Evolutionary conservation across 23 tunicate species (phyloP).

Genomic region (Ciona savignyi): DNA sequence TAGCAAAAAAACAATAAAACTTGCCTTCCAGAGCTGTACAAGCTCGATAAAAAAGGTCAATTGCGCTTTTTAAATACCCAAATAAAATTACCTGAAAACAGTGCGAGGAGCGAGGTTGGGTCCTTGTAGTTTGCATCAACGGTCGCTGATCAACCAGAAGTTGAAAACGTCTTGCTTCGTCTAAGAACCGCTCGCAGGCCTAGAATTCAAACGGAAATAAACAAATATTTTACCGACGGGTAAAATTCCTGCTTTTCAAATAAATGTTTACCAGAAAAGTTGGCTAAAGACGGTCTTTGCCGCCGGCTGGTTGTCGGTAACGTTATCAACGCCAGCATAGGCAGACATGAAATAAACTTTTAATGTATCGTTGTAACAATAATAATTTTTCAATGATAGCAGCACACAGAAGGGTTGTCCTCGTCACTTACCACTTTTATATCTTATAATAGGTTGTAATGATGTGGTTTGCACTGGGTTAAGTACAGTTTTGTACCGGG

Average conservation of each 20-base stretch:
- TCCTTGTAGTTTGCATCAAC: slow-evolving; percentile 71
- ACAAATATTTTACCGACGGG: not conserved
- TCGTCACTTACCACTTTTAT: too few relatives aligned
- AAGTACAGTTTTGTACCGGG: too few relatives aligned
- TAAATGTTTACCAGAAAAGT: too few relatives aligned
- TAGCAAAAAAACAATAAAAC: too few relatives aligned
- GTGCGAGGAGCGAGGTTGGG: slow-evolving; percentile 51
- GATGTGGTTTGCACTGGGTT: too few relatives aligned
- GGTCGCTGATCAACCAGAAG: slow-evolving; percentile 87
- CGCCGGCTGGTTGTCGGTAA: too few relatives aligned
- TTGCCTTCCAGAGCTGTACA: too few relatives aligned
- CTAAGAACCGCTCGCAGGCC: slow-evolving; percentile 64
- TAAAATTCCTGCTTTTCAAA: not conserved
- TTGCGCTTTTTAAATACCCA: too few relatives aligned
- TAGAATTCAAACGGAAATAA: not conserved
- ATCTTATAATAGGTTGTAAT: too few relatives aligned
- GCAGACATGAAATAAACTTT: not conserved
- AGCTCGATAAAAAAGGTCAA: too few relatives aligned
- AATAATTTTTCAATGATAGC: not conserved
- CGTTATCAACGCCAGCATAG: too few relatives aligned
- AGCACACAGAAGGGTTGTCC: not conserved
- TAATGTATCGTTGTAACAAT: not conserved
- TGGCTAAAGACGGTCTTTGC: not conserved
- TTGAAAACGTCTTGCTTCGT: slow-evolving; percentile 87
- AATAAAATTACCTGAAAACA: slow-evolving; percentile 35